Base-by-base conservation (phyloP, 1,140 invertebrate species). In the Drosophila auraria region DNA sequence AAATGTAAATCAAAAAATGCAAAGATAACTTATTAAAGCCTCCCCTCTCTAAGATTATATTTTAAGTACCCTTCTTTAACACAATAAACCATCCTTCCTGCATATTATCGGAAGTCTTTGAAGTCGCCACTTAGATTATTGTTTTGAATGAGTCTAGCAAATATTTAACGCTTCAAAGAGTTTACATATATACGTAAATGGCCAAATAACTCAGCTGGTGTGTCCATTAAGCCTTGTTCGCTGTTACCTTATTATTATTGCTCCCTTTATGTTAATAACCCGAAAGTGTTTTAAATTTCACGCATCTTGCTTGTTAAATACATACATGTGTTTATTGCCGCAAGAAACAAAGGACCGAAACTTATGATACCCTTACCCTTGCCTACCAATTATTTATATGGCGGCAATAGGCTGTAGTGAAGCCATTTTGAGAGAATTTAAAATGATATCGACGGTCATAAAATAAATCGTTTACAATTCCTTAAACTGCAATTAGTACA, bases 181-280 rank as follows among this genome's bases (percentile, higher is more conserved):
- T 20, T 45, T 44, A 5, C 14, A 33, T 36, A 45, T 45, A 56
- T 44, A 7, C 51, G 33, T 54, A 56, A 36, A 56, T 69, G 63
- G 23, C 63, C 63, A 68, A 71, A 71, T 33, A 71, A 68, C 64
- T 71, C 68, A 71, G 68, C 68, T 68, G 68, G 51, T 71, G 63
- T 71, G 53, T 68, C 65, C 63, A 71, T 71, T 71, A 71, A 44
- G 63, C 62, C 68, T 68, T 51, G 49, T 70, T 70, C 27, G 44
- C 68, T 70, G 61, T 64, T 64, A 64, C 66, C 66, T 70, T 66
- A 45, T 70, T 66, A 70, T 71, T 71, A 71, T 69, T 71, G 63
- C 68, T 71, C 45, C 68, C 68, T 68, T 71, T 68, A 71, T 71
- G 68, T 69, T 71, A 71, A 71, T 71, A 71, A 71, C 68, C 68